phyloP scores from a whole-genome alignment of 2,888 invertebrate species.

The Oscheius myriophilus region DNA sequence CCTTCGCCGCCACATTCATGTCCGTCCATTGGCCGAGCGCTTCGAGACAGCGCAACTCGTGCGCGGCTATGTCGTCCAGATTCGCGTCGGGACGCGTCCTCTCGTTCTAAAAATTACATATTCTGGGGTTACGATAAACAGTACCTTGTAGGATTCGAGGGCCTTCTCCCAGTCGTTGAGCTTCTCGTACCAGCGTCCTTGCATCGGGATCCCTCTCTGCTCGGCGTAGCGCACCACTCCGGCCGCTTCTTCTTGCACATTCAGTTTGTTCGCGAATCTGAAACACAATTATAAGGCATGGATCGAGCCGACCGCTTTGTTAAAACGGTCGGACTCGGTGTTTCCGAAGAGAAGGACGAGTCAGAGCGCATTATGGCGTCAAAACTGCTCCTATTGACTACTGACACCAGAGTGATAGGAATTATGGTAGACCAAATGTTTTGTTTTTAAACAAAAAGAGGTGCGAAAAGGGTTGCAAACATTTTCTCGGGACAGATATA shows the following conservation, averaged over 20 bases:
- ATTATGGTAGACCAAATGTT: too few species aligned
- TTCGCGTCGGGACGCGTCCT: not conserved
- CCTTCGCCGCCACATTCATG: conserved; percentile 20
- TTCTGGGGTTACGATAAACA: not conserved
- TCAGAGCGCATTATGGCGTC: too few species aligned
- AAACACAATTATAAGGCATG: conserved; percentile 72
- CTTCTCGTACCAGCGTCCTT: conserved; percentile 98
- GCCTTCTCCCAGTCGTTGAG: conserved; percentile 98
- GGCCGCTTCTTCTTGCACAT: conserved; percentile 96
- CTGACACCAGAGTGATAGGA: too few species aligned
- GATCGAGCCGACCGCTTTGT: too few species aligned
- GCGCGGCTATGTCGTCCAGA: conserved; percentile 76
- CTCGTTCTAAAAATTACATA: conserved; percentile 12
- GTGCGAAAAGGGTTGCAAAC: too few species aligned
- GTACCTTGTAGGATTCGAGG: conserved; percentile 81
- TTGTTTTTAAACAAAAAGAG: too few species aligned
- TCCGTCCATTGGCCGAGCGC: conserved; percentile 90
- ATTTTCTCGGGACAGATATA: too few species aligned
- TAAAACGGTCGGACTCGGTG: too few species aligned
- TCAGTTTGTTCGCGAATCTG: conserved; percentile 93
- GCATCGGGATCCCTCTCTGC: conserved; percentile 58
- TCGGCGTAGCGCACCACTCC: conserved; percentile 85
- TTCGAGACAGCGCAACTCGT: conserved; percentile 94
- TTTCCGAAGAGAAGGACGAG: too few species aligned
- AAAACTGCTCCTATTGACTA: too few species aligned